Base-by-base conservation (phyloP, 2,888 invertebrate genomes). In the Zaprionus obscuricornis region DNA sequence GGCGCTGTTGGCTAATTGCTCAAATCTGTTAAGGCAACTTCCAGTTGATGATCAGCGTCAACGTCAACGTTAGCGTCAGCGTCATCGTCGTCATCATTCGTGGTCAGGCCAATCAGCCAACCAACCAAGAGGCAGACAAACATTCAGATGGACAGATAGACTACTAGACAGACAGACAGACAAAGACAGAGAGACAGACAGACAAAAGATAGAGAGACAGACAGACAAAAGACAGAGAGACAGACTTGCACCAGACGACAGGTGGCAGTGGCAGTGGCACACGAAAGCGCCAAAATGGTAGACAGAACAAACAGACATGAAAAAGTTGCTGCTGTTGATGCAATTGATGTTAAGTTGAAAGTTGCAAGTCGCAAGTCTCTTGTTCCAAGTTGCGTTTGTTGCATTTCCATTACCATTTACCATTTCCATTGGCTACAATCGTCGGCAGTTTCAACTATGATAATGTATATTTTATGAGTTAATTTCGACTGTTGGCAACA, bases 381-480 rank as follows among this genome's bases (percentile, higher is more conserved):
- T 34, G 29, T 29, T n/a, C 49, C 45, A 33, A 58, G 24, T 22
- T 24, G 36, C 52, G n/a, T n/a, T n/a, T n/a, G n/a, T n/a, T n/a
- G n/a, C n/a, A n/a, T n/a, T n/a, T n/a, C n/a, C n/a, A n/a, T n/a
- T n/a, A n/a, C n/a, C n/a, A n/a, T n/a, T n/a, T n/a, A n/a, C n/a
- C n/a, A 43, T 45, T 29, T 22, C 50, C 50, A 71, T 50, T 50
- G 42, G 22, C 31, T 49, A n/a, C 51, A 71, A 58, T 42, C 49
- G 59, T 42, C 54, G 45, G 45, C 40, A 7, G 40, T 55, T 66
- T 73, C 58, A 81, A 58, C 77, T 81, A 84, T 81, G 81, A 84
- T 81, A 86, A 81, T 86, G 74, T 84, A 74, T 74, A 86, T 84
- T 83, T 81, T 81, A 81, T 86, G 81, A 81, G 86, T 84, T 85